Evolutionary conservation across 2,113 vertebrate species (phyloP), one percentile per base, ranked within the genome.

Genomic region (Paraplagusia blochii): DNA sequence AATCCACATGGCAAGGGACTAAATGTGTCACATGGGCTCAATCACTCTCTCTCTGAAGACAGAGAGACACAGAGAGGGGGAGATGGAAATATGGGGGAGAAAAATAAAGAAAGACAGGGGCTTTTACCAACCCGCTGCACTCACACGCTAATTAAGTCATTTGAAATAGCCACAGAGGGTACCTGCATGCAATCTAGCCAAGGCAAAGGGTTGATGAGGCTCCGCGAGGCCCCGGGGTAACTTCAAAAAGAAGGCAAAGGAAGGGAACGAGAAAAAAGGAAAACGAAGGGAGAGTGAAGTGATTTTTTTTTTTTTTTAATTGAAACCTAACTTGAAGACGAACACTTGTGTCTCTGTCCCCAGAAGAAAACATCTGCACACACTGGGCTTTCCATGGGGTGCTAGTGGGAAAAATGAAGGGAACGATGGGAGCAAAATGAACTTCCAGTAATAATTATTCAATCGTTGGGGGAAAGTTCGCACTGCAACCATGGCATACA

Each of bases 141-240:
- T 85, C 83, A 77, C 77, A 82, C 88, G 86, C 84, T 90, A 90
- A 92, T 91, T 88, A 91, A 90, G 88, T 88, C 85, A 87, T 92
- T 88, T 86, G 82, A 88, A 92, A 91, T 89, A 87, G 87, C 86
- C 87, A 85, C 79, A 79, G 83, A 86, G 80, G 86, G 83, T 89
- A 90, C 85, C 87, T 87, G 88, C 85, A 86, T 80, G 89, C 87
- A 89, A 90, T 90, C 86, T 87, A 79, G 83, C 82, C 60, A 63
- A 71, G 81, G 78, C 70, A 83, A 81, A 81, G 81, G 74, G 71
- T 73, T 87, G 88, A 90, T 88, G 87, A 89, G 87, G 60, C 83
- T 86, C 76, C 52, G 69, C 35, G 6, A 84, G 79, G 87, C 87
- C 81, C 47, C 70, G n/a, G 87, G 89, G 87, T 73, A 85, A 84